These are phyloP conservation scores for Enteromius radiatus DNA, from an alignment of 2,797 vertebrate genomes.

Conservation along the genomic window DNA sequence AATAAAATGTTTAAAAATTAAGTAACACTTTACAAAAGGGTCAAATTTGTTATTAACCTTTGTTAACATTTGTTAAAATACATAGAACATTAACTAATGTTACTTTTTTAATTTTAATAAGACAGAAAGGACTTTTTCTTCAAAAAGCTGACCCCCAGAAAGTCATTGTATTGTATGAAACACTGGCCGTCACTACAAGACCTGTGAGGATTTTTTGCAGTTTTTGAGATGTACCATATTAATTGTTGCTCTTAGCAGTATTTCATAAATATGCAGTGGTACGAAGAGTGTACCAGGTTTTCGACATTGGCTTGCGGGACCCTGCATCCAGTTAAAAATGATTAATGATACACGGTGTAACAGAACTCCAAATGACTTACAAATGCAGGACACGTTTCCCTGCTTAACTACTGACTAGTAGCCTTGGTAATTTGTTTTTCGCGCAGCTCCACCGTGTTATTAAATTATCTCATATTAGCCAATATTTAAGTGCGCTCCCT, in stretches of 20 bases:
- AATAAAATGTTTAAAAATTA: too few species aligned
- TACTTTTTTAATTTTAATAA: not conserved
- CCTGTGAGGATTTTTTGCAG: constrained; percentile 4
- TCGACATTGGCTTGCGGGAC: constrained; percentile 32
- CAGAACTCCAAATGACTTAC: constrained; percentile 53
- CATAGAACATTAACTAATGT: not conserved
- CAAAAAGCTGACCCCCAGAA: not conserved
- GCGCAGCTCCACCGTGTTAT: constrained; percentile 40
- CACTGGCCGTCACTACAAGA: not conserved
- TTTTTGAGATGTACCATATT: constrained; percentile 11
- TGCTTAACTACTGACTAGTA: constrained; percentile 60
- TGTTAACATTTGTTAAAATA: not conserved
- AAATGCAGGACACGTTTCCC: constrained; percentile 55
- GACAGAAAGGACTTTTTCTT: not conserved
- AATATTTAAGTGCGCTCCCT: constrained; percentile 64
- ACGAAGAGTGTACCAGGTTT: constrained; percentile 45
- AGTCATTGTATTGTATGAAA: not conserved
- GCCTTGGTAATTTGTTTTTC: constrained; percentile 58
- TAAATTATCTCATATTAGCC: constrained; percentile 61
- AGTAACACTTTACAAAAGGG: too few species aligned
- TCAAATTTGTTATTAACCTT: too few species aligned
- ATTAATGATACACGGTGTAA: constrained; percentile 60
- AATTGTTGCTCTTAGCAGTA: constrained; percentile 11
- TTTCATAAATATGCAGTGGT: constrained; percentile 55
- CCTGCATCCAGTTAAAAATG: constrained; percentile 57